These are phyloP conservation scores for Cephus pygmeus DNA, from an alignment of 2,888 invertebrate genomes.

Conservation along the genomic window DNA sequence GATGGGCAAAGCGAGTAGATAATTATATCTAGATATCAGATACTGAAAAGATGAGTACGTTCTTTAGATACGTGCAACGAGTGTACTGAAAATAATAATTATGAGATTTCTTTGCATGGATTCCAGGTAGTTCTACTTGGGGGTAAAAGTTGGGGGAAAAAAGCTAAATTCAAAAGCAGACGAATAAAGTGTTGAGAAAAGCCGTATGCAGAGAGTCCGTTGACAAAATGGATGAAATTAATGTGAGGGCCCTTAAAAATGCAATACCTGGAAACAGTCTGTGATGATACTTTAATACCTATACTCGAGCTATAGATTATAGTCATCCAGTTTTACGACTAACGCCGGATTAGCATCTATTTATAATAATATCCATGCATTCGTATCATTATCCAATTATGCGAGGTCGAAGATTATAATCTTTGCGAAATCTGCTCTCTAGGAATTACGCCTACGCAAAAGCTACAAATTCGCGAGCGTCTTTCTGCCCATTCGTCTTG, in stretches of 20 bases:
- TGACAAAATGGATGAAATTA: constrained; percentile 4
- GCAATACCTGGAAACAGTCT: constrained; percentile 28
- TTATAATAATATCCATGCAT: constrained; percentile 56
- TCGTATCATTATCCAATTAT: constrained; percentile 65
- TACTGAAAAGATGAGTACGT: constrained; percentile 9
- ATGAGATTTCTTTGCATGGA: constrained; percentile 19
- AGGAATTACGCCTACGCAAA: constrained; percentile 47
- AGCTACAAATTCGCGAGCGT: not conserved
- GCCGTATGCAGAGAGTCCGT: not conserved
- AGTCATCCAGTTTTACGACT: constrained; percentile 57
- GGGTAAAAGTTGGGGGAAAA: not conserved
- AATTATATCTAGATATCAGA: not conserved
- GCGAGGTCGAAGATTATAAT: constrained; percentile 59
- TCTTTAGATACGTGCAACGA: constrained; percentile 22
- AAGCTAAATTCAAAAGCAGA: not conserved
- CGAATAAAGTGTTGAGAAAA: not conserved
- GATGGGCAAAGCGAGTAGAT: not conserved
- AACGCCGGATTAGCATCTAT: constrained; percentile 63
- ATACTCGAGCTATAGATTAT: constrained; percentile 54
- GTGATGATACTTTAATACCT: constrained; percentile 59
- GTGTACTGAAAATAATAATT: constrained; percentile 29
- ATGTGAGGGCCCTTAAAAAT: not conserved
- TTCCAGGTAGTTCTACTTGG: constrained; percentile 12
- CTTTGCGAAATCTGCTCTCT: constrained; percentile 51
- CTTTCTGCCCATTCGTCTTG: not conserved